Conservation (phyloP, 2,888 invertebrate genomes). For the Pardosa pseudoannulata region DNA sequence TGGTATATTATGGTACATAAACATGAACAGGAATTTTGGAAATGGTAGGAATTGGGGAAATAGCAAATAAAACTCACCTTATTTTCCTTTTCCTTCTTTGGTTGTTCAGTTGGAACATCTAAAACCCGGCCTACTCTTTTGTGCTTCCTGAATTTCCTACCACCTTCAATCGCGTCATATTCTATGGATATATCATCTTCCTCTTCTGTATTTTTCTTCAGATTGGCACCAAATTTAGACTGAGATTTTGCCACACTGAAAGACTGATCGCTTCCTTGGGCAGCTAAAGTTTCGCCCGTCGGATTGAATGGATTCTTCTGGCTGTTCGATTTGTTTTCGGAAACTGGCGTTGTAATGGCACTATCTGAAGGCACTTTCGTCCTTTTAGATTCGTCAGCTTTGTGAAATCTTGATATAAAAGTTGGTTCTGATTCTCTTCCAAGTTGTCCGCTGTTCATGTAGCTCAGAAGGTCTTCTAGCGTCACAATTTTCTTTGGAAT, state of each 20-base stretch:
- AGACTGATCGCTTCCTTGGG: neutral
- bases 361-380: neutral
- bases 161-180: slow-evolving; percentile 62
- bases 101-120: slow-evolving; percentile 10
- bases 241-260: neutral
- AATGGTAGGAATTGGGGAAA: too few species aligned
- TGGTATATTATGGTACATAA: too few species aligned
- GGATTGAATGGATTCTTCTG: neutral
- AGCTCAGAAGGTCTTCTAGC: slow-evolving; percentile 53
- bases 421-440: slow-evolving; percentile 2
- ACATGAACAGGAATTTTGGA: too few species aligned
- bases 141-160: slow-evolving; percentile 35
- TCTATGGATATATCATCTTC: slow-evolving; percentile 37
- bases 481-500: slow-evolving; percentile 4
- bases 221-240: too few species aligned
- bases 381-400: neutral
- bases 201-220: neutral
- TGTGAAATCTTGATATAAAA: slow-evolving; percentile 21
- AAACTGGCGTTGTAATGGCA: neutral
- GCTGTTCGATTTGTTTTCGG: neutral
- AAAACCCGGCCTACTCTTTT: slow-evolving; percentile 54
- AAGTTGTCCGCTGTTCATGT: slow-evolving; percentile 41
- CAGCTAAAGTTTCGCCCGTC: neutral
- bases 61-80: neutral
- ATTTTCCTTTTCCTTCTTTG: neutral